Evolutionary conservation across 2,797 vertebrate genomes (phyloP).

Genomic region (Platalea minor): DNA sequence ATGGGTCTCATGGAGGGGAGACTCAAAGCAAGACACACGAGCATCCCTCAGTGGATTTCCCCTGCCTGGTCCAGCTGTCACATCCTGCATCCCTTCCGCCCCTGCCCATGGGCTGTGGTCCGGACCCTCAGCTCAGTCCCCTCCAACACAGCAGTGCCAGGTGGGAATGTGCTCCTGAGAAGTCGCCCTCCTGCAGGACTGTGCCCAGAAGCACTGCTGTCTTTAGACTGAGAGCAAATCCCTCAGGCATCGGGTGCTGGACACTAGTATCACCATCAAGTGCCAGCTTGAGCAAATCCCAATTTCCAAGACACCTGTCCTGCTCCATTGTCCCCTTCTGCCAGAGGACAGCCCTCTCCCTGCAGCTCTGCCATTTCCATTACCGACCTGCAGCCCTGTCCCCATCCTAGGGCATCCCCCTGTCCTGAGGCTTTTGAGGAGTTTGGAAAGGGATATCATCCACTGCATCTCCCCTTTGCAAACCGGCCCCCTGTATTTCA

Average conservation of each 20-base stretch:
- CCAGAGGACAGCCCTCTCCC: background rate
- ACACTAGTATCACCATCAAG: background rate
- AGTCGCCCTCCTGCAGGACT: background rate
- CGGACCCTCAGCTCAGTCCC: background rate
- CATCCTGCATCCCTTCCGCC: background rate
- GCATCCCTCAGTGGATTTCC: background rate
- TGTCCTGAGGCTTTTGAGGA: background rate
- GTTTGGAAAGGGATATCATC: background rate
- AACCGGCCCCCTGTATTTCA: accelerated
- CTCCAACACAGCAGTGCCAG: accelerated
- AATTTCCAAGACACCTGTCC: background rate
- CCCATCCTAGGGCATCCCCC: background rate
- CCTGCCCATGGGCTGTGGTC: accelerated
- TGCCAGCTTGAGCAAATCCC: background rate
- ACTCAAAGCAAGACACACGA: background rate
- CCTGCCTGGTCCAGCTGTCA: accelerated
- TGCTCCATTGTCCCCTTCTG: background rate
- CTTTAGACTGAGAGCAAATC: background rate
- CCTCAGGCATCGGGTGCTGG: background rate
- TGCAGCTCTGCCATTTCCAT: background rate
- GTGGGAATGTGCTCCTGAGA: background rate
- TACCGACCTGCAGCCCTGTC: accelerated
- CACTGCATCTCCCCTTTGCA: accelerated
- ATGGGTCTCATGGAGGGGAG: background rate
- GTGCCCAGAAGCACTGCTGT: accelerated